A percentile compares a stretch with the other conserved stretches of the same genome.
These are phyloP conservation scores for Trissolcus brochymenae DNA, from an alignment of 2,888 invertebrate genomes.

Conservation along the genomic window DNA sequence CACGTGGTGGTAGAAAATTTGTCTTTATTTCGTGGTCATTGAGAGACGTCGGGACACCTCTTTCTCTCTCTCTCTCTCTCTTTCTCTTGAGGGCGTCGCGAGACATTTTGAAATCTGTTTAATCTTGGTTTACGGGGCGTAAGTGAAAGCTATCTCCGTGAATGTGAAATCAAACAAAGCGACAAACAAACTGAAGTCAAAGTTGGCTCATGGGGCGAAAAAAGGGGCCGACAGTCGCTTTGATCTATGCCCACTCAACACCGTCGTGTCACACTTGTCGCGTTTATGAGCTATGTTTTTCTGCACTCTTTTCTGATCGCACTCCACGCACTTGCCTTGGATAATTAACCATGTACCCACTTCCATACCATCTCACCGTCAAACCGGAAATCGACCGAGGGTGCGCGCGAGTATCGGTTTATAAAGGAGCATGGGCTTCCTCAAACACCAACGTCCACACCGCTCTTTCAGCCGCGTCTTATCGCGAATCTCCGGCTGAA, in stretches of 20 bases:
- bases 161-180: conserved; percentile 76
- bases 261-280: conserved; percentile 69
- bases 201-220: conserved; percentile 64
- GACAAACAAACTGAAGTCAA: conserved; percentile 74
- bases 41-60: conserved; percentile 50
- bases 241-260: conserved; percentile 70
- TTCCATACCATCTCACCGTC: conserved; percentile 51
- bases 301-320: conserved; percentile 64
- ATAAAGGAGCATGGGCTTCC: conserved; percentile 18
- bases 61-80: too few species aligned
- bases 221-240: conserved; percentile 62
- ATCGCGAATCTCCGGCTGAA: conserved; percentile 23
- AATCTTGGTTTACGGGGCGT: conserved; percentile 74
- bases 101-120: conserved; percentile 76
- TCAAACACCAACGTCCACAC: conserved; percentile 12
- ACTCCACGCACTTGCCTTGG: conserved; percentile 66
- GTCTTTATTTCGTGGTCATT: conserved; percentile 43
- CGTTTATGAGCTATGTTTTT: conserved; percentile 69
- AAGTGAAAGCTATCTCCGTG: conserved; percentile 76
- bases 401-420: conserved; percentile 15
- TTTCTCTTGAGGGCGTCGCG: too few species aligned
- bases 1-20: conserved; percentile 31
- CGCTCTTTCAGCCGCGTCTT: conserved; percentile 6
- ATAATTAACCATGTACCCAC: conserved; percentile 69
- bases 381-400: conserved; percentile 56